A percentile compares a stretch with the other conserved stretches of the same genome.
phyloP scores from a whole-genome alignment of 2,113 vertebrate species.

The Sula dactylatra region DNA sequence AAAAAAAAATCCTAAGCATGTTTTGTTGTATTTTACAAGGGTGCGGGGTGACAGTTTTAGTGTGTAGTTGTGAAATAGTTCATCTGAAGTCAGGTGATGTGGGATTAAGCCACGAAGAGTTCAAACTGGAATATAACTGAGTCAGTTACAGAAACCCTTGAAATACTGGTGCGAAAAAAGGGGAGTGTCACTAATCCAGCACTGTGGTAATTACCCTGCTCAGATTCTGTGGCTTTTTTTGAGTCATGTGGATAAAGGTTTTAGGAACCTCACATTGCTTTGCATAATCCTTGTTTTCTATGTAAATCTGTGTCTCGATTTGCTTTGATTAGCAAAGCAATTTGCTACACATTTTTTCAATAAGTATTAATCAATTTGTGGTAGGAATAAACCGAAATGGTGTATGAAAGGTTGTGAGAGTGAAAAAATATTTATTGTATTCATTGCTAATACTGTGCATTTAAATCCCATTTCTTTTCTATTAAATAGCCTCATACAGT shows the following conservation, averaged over 20 bases:
- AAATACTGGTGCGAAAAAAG: conserved; percentile 19
- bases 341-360: conserved; percentile 27
- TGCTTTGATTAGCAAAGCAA: conserved; percentile 43
- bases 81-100: conserved; percentile 12
- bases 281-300: conserved; percentile 49
- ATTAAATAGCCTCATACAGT: background rate
- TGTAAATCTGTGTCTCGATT: conserved; percentile 6
- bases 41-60: background rate
- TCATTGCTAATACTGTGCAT: background rate
- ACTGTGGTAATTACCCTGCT: conserved; percentile 58
- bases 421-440: background rate
- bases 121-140: conserved; percentile 24
- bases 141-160: conserved; percentile 40
- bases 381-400: background rate
- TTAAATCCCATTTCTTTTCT: background rate
- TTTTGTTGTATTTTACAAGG: background rate
- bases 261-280: conserved; percentile 30
- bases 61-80: background rate
- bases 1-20: background rate
- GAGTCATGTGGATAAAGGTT: conserved; percentile 39
- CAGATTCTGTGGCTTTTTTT: conserved; percentile 17
- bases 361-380: conserved; percentile 26
- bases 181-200: conserved; percentile 46
- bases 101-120: conserved; percentile 16
- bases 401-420: background rate